phyloP scores from a whole-genome alignment of 92 coral and sea anemone genomes.

The Pocillopora grandis region DNA sequence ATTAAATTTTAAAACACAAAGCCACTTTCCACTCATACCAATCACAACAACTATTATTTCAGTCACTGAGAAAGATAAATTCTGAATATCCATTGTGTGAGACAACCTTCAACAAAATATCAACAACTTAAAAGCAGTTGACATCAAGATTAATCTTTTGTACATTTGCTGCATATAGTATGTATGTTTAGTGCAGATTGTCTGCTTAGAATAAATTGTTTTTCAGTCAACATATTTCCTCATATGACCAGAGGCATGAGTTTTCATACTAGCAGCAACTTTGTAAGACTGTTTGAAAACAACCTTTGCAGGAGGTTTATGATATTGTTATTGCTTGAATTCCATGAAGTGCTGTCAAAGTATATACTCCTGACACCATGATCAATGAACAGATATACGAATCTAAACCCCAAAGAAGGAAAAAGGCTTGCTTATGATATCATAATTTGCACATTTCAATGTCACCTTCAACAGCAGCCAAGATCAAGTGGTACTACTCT shows the following conservation, averaged over 20 bases:
- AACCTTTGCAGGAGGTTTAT: background rate
- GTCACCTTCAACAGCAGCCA: no score
- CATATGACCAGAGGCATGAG: no score
- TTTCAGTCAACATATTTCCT: no score
- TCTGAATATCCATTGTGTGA: background rate
- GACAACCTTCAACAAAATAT: background rate
- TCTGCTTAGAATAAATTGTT: no score
- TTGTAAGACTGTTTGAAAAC: background rate
- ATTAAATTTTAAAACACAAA: background rate
- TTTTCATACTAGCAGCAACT: no score
- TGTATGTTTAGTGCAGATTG: no score
- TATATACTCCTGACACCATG: background rate
- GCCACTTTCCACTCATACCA: background rate
- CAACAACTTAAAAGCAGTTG: no score
- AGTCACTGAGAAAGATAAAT: background rate
- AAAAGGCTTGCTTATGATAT: no score
- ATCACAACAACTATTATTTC: background rate
- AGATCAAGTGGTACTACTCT: no score
- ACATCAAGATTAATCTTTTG: no score
- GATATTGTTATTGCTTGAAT: slow-evolving; percentile 4
- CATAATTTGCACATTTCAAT: no score
- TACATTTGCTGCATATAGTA: no score
- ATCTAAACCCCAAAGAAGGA: background rate
- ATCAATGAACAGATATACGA: background rate
- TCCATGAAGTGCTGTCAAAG: background rate